Conservation (phyloP, 2,888 invertebrate species). For the Rhogogaster chlorosoma region DNA sequence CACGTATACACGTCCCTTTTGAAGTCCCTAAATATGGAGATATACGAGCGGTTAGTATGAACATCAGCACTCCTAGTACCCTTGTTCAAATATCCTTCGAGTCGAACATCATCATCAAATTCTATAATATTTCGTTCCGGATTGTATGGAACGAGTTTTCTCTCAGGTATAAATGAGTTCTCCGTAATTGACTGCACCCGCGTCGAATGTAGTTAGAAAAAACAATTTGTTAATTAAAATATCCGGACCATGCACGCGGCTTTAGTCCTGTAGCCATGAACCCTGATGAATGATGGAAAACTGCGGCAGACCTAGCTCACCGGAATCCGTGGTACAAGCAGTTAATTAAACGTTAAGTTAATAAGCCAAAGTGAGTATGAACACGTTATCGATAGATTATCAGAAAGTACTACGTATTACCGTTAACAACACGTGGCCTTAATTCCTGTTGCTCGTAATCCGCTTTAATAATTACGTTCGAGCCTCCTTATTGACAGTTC, state of each 20-base stretch:
- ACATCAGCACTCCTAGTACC: neutral
- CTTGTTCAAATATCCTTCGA: neutral
- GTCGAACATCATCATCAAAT: neutral
- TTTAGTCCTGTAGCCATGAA: neutral
- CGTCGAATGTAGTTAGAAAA: neutral
- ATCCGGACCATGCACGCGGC: neutral
- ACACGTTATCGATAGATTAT: neutral
- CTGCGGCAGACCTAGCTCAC: neutral
- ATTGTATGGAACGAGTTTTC: neutral
- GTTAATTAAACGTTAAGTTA: constrained; percentile 11
- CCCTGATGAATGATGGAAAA: neutral
- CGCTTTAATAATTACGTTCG: constrained; percentile 9
- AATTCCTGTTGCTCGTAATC: neutral
- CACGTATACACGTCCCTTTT: neutral
- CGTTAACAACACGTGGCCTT: neutral
- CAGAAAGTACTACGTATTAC: neutral
- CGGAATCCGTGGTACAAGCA: neutral
- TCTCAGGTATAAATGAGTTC: neutral
- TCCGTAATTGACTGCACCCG: neutral
- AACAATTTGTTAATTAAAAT: constrained; percentile 23
- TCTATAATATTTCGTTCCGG: neutral
- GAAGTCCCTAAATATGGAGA: neutral
- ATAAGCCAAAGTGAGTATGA: neutral
- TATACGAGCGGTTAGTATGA: neutral
- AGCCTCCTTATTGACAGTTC: neutral